phyloP scores from a whole-genome alignment of 2,113 vertebrate species.

The Echinops telfairi region DNA sequence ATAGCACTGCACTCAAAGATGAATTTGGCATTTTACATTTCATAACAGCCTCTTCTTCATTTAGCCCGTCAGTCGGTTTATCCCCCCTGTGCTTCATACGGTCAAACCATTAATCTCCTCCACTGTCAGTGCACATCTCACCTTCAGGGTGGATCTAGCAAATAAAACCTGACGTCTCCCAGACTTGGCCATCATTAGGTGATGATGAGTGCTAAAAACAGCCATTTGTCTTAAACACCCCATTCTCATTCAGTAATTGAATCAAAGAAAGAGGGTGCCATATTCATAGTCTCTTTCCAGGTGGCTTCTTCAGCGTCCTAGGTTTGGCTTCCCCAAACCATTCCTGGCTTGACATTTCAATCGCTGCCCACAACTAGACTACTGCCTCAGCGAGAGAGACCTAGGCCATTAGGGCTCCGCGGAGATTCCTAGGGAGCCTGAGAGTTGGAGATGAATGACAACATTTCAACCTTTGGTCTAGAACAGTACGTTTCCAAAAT shows the following conservation, averaged over 20 bases:
- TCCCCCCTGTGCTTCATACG: conserved; percentile 67
- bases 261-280: conserved; percentile 45
- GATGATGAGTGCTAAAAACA: conserved; percentile 77
- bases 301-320: not conserved
- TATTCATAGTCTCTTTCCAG: conserved; percentile 3
- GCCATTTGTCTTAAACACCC: conserved; percentile 60
- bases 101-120: conserved; percentile 79
- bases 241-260: conserved; percentile 63
- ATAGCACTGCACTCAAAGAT: conserved; percentile 6
- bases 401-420: not conserved
- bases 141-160: conserved; percentile 76
- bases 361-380: not conserved
- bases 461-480: conserved; percentile 10
- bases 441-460: not conserved
- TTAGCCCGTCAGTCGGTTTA: conserved; percentile 72
- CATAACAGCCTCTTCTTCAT: conserved; percentile 62
- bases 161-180: conserved; percentile 78
- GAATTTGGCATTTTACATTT: conserved; percentile 62
- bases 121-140: conserved; percentile 63
- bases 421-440: not conserved
- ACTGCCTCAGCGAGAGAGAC: not conserved
- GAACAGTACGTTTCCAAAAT: not conserved
- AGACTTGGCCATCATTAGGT: conserved; percentile 71
- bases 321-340: not conserved
- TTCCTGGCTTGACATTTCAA: not conserved